Conservation (phyloP, 2,888 invertebrate species). For the Amphipyra tragopoginis region DNA sequence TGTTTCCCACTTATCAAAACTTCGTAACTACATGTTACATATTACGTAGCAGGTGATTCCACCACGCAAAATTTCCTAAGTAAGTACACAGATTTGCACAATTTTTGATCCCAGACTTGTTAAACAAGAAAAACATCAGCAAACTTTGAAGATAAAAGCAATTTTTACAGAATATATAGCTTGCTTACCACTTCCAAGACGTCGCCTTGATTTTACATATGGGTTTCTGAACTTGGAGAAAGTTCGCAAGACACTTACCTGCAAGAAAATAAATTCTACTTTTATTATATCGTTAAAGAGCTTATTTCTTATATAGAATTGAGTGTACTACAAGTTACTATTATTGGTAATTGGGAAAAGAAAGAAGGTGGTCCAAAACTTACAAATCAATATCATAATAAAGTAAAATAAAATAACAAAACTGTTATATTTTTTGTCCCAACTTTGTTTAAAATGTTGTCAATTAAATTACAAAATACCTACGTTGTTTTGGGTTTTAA, state of each 20-base stretch:
- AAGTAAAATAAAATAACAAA: too few species aligned
- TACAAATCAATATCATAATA: too few species aligned
- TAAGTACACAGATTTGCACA: neutral
- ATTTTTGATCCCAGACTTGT: constrained; percentile 1
- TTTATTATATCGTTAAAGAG: constrained; percentile 3
- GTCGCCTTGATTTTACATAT: constrained; percentile 30
- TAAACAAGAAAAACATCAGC: constrained; percentile 9
- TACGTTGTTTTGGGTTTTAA: too few species aligned
- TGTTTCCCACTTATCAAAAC: constrained; percentile 4
- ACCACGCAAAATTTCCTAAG: neutral
- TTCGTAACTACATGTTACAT: constrained; percentile 12
- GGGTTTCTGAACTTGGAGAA: constrained; percentile 24
- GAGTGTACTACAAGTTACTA: too few species aligned
- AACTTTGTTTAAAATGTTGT: too few species aligned
- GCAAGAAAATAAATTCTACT: constrained; percentile 45
- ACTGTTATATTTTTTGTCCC: too few species aligned
- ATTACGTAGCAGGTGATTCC: neutral
- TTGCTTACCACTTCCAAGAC: constrained; percentile 50
- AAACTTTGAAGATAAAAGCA: constrained; percentile 11
- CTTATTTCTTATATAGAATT: neutral
- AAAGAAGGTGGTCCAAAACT: too few species aligned
- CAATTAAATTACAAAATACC: too few species aligned
- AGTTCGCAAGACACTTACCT: constrained; percentile 55
- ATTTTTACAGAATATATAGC: constrained; percentile 31
- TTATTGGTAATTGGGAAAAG: too few species aligned